These are phyloP conservation scores for Limnephilus rhombicus DNA, from an alignment of 2,888 invertebrate genomes.

Conservation along the genomic window DNA sequence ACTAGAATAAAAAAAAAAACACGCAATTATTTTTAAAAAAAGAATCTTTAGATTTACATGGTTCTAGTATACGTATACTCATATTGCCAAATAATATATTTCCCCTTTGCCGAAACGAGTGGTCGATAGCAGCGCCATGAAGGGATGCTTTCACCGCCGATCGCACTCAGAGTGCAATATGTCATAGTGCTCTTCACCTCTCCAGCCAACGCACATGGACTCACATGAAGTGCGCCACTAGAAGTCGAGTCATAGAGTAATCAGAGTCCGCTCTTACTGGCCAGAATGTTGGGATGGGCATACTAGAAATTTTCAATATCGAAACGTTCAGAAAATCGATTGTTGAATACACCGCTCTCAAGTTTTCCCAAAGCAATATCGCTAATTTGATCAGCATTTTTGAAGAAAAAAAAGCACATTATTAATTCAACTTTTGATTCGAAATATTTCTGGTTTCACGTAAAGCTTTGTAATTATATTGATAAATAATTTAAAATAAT, in stretches of 20 bases:
- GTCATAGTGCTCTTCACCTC: neutral
- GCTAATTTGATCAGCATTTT: too few relatives aligned
- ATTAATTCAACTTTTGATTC: too few relatives aligned
- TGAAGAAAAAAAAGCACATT: too few relatives aligned
- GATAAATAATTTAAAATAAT: too few relatives aligned
- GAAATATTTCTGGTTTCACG: too few relatives aligned
- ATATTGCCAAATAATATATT: neutral
- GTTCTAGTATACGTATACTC: neutral
- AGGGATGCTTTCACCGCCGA: neutral
- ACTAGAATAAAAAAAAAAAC: too few relatives aligned
- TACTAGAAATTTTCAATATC: neutral
- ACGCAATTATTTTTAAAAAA: too few relatives aligned
- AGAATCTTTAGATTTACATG: neutral
- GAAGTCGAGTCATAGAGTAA: neutral
- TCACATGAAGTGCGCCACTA: neutral
- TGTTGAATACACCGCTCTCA: neutral
- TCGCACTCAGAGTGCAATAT: constrained; percentile 1
- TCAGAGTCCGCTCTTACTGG: neutral
- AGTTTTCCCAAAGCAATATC: too few relatives aligned
- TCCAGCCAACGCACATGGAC: neutral
- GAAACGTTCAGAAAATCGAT: neutral
- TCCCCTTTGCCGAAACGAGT: neutral
- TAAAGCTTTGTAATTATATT: too few relatives aligned
- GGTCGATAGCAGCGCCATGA: neutral
- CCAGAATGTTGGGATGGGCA: neutral